These are phyloP conservation scores for Cottoperca gobio DNA, from an alignment of 2,797 vertebrate genomes.

Conservation along the genomic window DNA sequence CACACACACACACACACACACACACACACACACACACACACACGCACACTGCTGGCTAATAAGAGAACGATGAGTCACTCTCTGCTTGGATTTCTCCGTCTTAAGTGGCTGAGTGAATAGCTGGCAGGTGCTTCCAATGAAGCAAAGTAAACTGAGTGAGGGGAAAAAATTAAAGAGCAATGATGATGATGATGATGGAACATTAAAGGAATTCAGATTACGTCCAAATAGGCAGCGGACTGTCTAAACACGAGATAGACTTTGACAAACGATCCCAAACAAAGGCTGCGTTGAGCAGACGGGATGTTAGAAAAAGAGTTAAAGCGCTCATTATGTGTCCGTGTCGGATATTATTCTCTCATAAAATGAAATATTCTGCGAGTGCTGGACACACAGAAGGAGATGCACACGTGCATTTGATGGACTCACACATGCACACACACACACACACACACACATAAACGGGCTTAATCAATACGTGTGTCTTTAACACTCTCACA, in stretches of 20 bases:
- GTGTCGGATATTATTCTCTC: conserved; percentile 28
- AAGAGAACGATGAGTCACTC: conserved; percentile 73
- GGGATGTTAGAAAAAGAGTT: conserved; percentile 33
- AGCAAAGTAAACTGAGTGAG: conserved; percentile 61
- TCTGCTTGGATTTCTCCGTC: conserved; percentile 59
- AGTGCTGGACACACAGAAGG: conserved; percentile 13
- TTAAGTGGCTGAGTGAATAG: conserved; percentile 72
- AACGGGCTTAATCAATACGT: conserved; percentile 55
- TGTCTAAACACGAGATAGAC: conserved; percentile 66
- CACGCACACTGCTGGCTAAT: conserved; percentile 44
- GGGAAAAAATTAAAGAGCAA: conserved; percentile 57
- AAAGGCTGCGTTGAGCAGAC: conserved; percentile 55
- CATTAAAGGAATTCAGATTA: conserved; percentile 66
- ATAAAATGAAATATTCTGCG: conserved; percentile 24
- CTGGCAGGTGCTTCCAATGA: conserved; percentile 75
- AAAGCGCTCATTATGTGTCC: conserved; percentile 30
- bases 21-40: conserved; percentile 26
- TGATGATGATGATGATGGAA: conserved; percentile 56
- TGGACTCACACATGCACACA: conserved; percentile 7
- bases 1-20: conserved; percentile 23
- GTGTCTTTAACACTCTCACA: conserved; percentile 55
- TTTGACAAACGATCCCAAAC: conserved; percentile 62
- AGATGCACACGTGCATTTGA: conserved; percentile 16
- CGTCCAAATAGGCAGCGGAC: conserved; percentile 46
- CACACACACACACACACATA: conserved; percentile 18